Conservation (phyloP, 2,888 invertebrate species). For the Rhaphigaster nebulosa region DNA sequence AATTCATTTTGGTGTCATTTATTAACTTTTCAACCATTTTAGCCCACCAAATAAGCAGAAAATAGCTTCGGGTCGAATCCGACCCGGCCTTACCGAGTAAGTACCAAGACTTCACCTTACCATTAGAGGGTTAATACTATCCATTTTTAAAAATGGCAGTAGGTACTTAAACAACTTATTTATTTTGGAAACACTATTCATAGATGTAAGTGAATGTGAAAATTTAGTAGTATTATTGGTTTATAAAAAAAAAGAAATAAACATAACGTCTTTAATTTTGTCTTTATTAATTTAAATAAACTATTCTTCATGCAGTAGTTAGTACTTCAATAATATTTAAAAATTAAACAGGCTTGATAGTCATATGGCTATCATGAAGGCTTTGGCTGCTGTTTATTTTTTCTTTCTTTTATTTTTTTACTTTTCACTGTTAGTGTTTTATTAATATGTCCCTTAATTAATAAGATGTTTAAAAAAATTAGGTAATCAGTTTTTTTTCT, state of each 20-base stretch:
- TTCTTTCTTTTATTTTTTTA: not conserved
- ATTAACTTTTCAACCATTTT: too few relatives aligned
- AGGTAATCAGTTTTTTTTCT: slow-evolving; percentile 46
- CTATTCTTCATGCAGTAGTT: not conserved
- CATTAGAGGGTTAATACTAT: not conserved
- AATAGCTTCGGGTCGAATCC: too few relatives aligned
- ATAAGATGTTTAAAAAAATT: slow-evolving; percentile 12
- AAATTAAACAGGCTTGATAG: not conserved
- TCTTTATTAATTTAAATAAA: not conserved
- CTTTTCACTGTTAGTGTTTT: not conserved
- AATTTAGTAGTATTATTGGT: too few relatives aligned
- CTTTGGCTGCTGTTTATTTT: not conserved
- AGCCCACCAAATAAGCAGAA: too few relatives aligned
- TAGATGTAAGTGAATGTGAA: not conserved
- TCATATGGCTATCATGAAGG: not conserved
- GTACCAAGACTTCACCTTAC: too few relatives aligned
- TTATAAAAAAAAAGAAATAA: not conserved
- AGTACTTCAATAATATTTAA: not conserved
- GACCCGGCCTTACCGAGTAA: too few relatives aligned
- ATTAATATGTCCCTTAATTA: not conserved
- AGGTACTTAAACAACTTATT: not conserved
- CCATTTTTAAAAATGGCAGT: not conserved
- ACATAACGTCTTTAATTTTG: not conserved
- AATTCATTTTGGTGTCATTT: too few relatives aligned
- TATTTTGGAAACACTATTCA: not conserved